Evolutionary conservation across 2,797 vertebrate species (phyloP).

Genomic region (Sebastes baramenuke): DNA sequence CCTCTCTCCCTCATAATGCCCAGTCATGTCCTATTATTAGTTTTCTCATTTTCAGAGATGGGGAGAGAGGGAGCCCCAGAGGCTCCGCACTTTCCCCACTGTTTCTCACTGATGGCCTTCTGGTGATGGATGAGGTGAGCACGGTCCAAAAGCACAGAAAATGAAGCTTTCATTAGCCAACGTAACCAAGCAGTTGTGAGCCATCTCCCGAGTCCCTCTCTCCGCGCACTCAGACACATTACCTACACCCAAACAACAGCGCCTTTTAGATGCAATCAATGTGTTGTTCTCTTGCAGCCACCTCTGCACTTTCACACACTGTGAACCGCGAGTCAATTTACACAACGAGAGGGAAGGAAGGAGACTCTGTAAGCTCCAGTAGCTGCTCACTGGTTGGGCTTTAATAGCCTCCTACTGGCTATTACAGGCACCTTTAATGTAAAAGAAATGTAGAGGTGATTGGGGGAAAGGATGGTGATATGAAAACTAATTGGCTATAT

Average conservation of each 20-base stretch:
- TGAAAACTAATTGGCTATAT: background rate
- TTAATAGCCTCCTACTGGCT: conserved; percentile 14
- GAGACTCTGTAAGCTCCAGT: conserved; percentile 20
- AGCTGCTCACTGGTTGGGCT: conserved; percentile 19
- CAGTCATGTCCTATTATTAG: conserved; percentile 46
- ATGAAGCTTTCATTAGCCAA: conserved; percentile 64
- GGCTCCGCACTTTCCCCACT: conserved; percentile 14
- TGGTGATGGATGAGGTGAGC: conserved; percentile 64
- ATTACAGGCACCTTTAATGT: conserved; percentile 21
- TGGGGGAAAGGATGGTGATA: background rate
- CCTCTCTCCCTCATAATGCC: conserved; percentile 14
- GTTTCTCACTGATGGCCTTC: conserved; percentile 28
- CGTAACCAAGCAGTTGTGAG: conserved; percentile 47
- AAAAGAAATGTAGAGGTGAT: background rate
- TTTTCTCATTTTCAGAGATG: conserved; percentile 54
- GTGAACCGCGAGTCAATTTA: conserved; percentile 54
- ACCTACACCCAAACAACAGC: conserved; percentile 47
- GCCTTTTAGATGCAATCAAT: conserved; percentile 46
- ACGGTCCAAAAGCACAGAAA: conserved; percentile 44
- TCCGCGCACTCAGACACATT: conserved; percentile 43
- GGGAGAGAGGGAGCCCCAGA: conserved; percentile 27
- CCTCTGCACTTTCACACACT: conserved; percentile 44
- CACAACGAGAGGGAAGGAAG: conserved; percentile 15
- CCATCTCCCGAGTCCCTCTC: conserved; percentile 31
- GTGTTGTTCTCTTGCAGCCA: conserved; percentile 38